Conservation (phyloP, 1,140 invertebrate species). For the Zophobas atratus region DNA sequence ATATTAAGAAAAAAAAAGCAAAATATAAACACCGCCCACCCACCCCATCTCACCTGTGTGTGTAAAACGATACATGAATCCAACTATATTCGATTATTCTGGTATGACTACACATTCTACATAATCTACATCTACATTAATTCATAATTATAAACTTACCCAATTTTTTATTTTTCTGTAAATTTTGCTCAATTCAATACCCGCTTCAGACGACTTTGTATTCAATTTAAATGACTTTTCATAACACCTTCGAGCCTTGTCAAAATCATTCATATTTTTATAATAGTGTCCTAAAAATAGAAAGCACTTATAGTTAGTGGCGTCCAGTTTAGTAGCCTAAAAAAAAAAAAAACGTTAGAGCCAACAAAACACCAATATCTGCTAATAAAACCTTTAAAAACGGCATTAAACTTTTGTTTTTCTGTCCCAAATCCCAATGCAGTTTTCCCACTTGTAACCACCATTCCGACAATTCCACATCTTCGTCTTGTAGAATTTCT, state of each 20-base stretch:
- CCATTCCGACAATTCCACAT: slow-evolving; percentile 71
- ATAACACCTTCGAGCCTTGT: slow-evolving; percentile 85
- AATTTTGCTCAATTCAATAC: slow-evolving; percentile 82
- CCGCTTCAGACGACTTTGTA: slow-evolving; percentile 75
- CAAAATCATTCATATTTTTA: slow-evolving; percentile 73
- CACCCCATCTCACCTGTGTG: too few species aligned
- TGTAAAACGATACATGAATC: too few species aligned
- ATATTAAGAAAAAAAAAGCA: too few species aligned
- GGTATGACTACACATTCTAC: too few species aligned
- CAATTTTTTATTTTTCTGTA: slow-evolving; percentile 79
- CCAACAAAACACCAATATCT: slow-evolving; percentile 8
- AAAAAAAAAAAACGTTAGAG: slow-evolving; percentile 47
- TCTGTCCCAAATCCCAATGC: slow-evolving; percentile 76
- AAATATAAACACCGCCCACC: too few species aligned
- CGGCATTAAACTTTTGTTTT: slow-evolving; percentile 75
- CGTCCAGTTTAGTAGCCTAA: slow-evolving; percentile 80
- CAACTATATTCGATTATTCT: too few species aligned
- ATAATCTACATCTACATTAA: not conserved
- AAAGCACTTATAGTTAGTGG: slow-evolving; percentile 81
- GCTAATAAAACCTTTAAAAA: slow-evolving; percentile 74
- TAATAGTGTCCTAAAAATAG: slow-evolving; percentile 86
- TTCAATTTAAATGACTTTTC: slow-evolving; percentile 87
- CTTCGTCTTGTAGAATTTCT: slow-evolving; percentile 68
- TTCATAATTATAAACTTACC: slow-evolving; percentile 66
- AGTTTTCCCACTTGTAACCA: slow-evolving; percentile 77